These are phyloP conservation scores for Thymelicus lineola DNA, from an alignment of 2,888 invertebrate genomes.

Conservation along the genomic window DNA sequence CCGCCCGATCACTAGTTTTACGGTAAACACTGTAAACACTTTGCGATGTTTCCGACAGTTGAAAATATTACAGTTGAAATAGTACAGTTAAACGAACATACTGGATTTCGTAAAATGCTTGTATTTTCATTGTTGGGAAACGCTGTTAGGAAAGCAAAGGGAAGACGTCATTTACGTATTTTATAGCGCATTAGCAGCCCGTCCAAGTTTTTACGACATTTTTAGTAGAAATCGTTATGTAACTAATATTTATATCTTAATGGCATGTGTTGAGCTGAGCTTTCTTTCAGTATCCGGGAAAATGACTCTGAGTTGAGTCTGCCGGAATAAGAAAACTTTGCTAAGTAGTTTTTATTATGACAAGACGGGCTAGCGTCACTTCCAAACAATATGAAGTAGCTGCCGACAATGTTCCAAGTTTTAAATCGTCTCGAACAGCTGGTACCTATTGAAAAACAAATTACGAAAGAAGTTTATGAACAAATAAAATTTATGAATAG, in stretches of 20 bases:
- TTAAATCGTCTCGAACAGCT: constrained; percentile 11
- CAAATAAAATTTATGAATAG: background rate
- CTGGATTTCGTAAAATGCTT: constrained; percentile 27
- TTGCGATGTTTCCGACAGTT: constrained; percentile 34
- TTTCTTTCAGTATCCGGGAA: constrained; percentile 15
- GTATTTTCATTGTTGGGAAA: constrained; percentile 37
- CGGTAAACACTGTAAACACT: constrained; percentile 33
- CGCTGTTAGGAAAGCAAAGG: constrained; percentile 17
- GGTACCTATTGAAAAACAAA: background rate
- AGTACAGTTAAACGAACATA: constrained; percentile 25
- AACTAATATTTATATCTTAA: constrained; percentile 22
- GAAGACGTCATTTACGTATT: constrained; percentile 29
- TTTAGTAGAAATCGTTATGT: constrained; percentile 30
- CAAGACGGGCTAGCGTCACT: constrained; percentile 15
- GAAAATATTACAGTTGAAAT: constrained; percentile 33
- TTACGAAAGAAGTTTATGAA: background rate
- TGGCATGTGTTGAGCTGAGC: background rate
- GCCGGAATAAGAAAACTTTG: constrained; percentile 25
- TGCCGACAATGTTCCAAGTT: constrained; percentile 28
- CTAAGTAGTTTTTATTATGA: constrained; percentile 30
- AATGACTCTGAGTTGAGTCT: constrained; percentile 15
- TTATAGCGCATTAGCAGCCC: constrained; percentile 30
- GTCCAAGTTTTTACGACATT: constrained; percentile 29
- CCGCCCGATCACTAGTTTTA: constrained; percentile 32
- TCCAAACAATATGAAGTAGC: constrained; percentile 24